Conservation (phyloP, 2,888 invertebrate species). For the Meiosimyza decipiens region DNA sequence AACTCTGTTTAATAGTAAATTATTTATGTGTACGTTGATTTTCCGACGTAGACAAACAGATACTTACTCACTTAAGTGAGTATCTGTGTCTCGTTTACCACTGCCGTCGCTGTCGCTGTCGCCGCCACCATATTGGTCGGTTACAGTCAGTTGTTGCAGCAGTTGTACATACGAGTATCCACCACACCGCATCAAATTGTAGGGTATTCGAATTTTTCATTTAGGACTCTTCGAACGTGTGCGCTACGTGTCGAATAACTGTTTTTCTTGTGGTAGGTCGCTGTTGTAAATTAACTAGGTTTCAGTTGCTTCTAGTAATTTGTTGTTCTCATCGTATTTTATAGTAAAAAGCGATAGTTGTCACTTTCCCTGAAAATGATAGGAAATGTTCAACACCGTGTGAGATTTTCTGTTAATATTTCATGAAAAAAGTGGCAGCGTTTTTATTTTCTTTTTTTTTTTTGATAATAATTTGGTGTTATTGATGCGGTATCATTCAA, state of each 20-base stretch:
- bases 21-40: conserved; percentile 29
- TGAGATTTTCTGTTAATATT: too few species aligned
- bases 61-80: conserved; percentile 15
- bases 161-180: too few species aligned
- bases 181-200: conserved; percentile 2
- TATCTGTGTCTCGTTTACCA: too few species aligned
- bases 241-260: conserved; percentile 23
- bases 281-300: not conserved
- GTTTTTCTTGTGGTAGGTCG: conserved; percentile 36
- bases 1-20: not conserved
- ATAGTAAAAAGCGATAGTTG: too few species aligned
- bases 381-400: too few species aligned
- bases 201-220: conserved; percentile 21
- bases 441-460: too few species aligned
- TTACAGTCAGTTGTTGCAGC: not conserved
- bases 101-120: not conserved
- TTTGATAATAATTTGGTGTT: too few species aligned
- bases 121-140: conserved; percentile 6
- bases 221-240: conserved; percentile 29
- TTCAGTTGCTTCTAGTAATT: too few species aligned
- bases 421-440: too few species aligned
- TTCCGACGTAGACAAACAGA: conserved; percentile 28
- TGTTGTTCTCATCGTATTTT: too few species aligned
- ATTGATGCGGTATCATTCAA: too few species aligned
- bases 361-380: too few species aligned